A percentile compares a stretch with the other conserved stretches of the same genome.
These are phyloP conservation scores for Heteronetta atricapilla DNA, from an alignment of 2,113 vertebrate species.

Conservation along the genomic window DNA sequence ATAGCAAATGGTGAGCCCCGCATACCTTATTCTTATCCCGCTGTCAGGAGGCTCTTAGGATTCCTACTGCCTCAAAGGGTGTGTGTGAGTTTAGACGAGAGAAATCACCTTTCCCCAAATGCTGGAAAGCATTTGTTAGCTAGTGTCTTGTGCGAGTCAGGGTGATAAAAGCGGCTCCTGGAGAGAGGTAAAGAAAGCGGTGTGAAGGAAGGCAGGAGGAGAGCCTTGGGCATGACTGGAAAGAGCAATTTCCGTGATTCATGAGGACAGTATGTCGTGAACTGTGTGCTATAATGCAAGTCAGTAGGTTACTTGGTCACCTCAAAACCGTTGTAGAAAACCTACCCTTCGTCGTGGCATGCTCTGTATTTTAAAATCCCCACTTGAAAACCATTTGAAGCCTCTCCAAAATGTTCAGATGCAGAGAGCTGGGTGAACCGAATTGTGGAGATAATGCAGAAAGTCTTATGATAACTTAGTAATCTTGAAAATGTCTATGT, in stretches of 20 bases:
- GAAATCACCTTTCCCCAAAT: neutral
- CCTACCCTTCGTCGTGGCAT: neutral
- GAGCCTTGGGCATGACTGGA: neutral
- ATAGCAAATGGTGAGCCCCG: neutral
- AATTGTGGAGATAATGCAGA: conserved; percentile 5
- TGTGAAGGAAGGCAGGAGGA: neutral
- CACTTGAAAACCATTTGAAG: neutral
- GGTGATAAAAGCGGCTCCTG: neutral
- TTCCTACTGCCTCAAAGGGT: neutral
- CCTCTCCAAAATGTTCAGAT: neutral
- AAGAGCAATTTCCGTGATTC: conserved; percentile 3
- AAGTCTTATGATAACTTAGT: conserved; percentile 12
- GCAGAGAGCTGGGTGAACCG: neutral
- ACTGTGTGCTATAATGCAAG: neutral
- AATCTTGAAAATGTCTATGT: neutral
- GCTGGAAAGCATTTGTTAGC: neutral
- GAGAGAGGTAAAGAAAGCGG: neutral
- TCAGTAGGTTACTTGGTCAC: conserved; percentile 31
- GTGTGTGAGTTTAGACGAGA: neutral
- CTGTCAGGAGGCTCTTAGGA: neutral
- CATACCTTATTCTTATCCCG: neutral
- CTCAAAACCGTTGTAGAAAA: conserved; percentile 2
- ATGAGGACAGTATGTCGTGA: neutral
- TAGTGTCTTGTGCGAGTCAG: neutral
- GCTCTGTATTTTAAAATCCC: conserved; percentile 23